A percentile compares a stretch with the other conserved stretches of the same genome.
phyloP scores from a whole-genome alignment of 2,888 invertebrate species.

The Ptilodon capucinus region DNA sequence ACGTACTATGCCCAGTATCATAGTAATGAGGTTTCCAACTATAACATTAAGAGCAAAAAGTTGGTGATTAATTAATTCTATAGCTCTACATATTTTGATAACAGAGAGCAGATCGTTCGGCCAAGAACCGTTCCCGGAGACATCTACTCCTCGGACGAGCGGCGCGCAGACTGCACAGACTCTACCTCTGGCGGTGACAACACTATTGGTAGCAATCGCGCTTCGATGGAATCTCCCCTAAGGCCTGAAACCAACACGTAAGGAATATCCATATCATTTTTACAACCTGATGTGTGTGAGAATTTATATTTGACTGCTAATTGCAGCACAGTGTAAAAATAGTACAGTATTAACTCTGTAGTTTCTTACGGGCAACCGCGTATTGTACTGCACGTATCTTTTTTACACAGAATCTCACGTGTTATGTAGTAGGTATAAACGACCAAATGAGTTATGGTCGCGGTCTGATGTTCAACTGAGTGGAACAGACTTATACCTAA shows the following conservation, averaged over 20 bases:
- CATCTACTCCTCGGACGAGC: slow-evolving; percentile 56
- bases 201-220: slow-evolving; percentile 35
- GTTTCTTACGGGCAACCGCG: not conserved
- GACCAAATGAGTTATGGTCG: too few relatives aligned
- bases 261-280: slow-evolving; percentile 59
- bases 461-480: too few relatives aligned
- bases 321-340: not conserved
- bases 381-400: too few relatives aligned
- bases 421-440: not conserved
- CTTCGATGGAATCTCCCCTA: slow-evolving; percentile 46
- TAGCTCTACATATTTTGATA: slow-evolving; percentile 2
- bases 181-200: slow-evolving; percentile 26
- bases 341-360: not conserved
- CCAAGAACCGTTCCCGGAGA: slow-evolving; percentile 50
- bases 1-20: too few relatives aligned
- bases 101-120: slow-evolving; percentile 35
- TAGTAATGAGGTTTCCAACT: too few relatives aligned
- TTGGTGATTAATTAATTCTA: not conserved
- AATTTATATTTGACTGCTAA: slow-evolving; percentile 35
- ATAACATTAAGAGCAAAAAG: too few relatives aligned
- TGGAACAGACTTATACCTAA: too few relatives aligned
- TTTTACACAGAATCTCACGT: too few relatives aligned
- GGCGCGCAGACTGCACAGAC: slow-evolving; percentile 38
- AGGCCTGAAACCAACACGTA: slow-evolving; percentile 28
- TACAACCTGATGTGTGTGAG: slow-evolving; percentile 41